Evolutionary conservation across 2,113 vertebrate genomes (phyloP).

Genomic region (Anarrhichthys ocellatus): DNA sequence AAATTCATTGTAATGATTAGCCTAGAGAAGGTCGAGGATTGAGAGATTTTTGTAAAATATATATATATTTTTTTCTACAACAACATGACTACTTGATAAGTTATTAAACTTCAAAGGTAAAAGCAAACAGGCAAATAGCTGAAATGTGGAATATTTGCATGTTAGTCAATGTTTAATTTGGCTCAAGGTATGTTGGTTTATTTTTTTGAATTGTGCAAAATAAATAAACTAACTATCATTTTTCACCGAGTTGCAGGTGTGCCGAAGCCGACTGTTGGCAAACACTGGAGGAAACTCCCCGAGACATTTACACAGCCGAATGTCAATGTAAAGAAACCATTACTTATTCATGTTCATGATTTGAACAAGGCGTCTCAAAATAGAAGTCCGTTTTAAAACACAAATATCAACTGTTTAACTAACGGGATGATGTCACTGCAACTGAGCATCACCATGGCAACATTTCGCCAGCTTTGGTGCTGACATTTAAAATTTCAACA

Average conservation of each 20-base stretch:
- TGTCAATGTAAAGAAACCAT: constrained; percentile 5
- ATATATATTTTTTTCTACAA: neutral
- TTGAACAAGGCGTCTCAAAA: constrained; percentile 8
- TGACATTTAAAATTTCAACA: constrained; percentile 39
- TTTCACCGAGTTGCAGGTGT: constrained; percentile 5
- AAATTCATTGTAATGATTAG: neutral
- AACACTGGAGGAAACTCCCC: constrained; percentile 27
- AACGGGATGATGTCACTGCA: constrained; percentile 12
- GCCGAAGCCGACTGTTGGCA: neutral
- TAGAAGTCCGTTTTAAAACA: neutral
- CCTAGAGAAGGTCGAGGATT: neutral
- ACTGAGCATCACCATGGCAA: constrained; percentile 46
- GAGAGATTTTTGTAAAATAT: neutral
- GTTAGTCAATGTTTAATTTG: constrained; percentile 7
- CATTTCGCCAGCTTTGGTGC: constrained; percentile 25
- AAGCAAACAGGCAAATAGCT: neutral
- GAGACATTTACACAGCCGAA: constrained; percentile 17
- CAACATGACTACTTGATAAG: neutral
- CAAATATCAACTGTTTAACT: neutral
- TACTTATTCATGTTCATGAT: constrained; percentile 15
- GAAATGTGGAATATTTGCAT: constrained; percentile 24
- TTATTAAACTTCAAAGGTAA: constrained; percentile 14
- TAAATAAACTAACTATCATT: neutral
- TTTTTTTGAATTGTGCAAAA: too few species aligned
- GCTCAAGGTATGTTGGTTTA: neutral